Conservation (phyloP, 2,888 invertebrate genomes). For the Stenodera caucasica region DNA sequence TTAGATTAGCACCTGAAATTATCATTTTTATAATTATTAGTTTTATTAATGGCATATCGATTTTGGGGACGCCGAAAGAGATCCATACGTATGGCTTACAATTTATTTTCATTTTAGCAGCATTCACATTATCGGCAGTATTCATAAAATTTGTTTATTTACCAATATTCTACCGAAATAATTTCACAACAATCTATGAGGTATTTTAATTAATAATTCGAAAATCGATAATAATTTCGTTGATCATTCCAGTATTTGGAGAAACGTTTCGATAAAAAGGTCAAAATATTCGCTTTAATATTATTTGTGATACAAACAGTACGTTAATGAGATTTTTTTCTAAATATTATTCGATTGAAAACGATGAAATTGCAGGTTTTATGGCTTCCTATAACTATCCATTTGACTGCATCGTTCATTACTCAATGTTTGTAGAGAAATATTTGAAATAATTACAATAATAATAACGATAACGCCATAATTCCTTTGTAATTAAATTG, state of each 20-base stretch:
- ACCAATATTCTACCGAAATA: conserved; percentile 67
- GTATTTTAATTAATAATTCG: neutral
- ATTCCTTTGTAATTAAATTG: too few relatives aligned
- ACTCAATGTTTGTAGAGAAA: neutral
- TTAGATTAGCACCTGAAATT: too few relatives aligned
- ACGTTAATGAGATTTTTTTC: neutral
- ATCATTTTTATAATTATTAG: conserved; percentile 45
- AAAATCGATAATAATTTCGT: neutral
- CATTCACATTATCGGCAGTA: conserved; percentile 65
- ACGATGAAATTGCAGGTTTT: neutral
- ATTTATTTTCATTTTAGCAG: conserved; percentile 66
- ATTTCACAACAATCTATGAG: conserved; percentile 45
- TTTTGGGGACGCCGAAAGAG: conserved; percentile 72
- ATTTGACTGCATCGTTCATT: neutral
- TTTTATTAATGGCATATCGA: conserved; percentile 72
- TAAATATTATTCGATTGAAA: neutral
- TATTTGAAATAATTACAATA: neutral
- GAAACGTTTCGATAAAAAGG: neutral
- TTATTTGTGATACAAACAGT: neutral
- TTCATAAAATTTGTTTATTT: conserved; percentile 67
- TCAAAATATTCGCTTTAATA: neutral
- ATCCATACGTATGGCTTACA: conserved; percentile 75
- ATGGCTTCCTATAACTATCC: neutral
- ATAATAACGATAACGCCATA: neutral
- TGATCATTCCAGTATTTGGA: neutral